phyloP scores from a whole-genome alignment of 2,797 vertebrate genomes.

The Protonibea diacanthus region DNA sequence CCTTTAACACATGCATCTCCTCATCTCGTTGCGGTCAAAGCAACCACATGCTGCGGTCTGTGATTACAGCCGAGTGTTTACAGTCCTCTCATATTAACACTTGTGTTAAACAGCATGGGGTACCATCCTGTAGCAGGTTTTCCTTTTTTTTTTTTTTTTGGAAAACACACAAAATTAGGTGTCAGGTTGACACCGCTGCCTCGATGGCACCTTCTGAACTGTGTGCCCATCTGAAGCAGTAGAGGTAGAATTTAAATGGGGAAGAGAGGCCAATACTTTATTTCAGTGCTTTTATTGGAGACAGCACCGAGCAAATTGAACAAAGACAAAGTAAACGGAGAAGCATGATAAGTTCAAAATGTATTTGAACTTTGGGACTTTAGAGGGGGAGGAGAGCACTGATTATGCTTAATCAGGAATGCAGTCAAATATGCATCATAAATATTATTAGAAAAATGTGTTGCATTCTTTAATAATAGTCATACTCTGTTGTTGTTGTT shows the following conservation, averaged over 20 bases:
- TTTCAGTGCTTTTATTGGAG: slow-evolving; percentile 40
- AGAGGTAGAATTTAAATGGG: not conserved
- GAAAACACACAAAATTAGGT: slow-evolving; percentile 19
- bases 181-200: slow-evolving; percentile 15
- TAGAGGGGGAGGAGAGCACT: not conserved
- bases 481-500: not conserved
- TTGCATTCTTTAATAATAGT: slow-evolving; percentile 19
- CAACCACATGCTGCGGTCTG: slow-evolving; percentile 65
- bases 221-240: not conserved
- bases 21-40: slow-evolving; percentile 55
- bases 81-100: slow-evolving; percentile 84
- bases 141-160: slow-evolving; percentile 23
- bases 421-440: slow-evolving; percentile 12
- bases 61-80: slow-evolving; percentile 82
- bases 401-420: slow-evolving; percentile 21
- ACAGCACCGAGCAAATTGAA: slow-evolving; percentile 7
- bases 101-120: slow-evolving; percentile 83
- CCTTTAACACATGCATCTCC: slow-evolving; percentile 63
- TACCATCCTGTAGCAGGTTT: slow-evolving; percentile 55
- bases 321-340: slow-evolving; percentile 6
- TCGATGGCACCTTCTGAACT: slow-evolving; percentile 18
- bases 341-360: slow-evolving; percentile 19
- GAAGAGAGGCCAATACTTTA: not conserved
- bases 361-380: slow-evolving; percentile 10
- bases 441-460: slow-evolving; percentile 14